A percentile compares a stretch with the other conserved stretches of the same genome.
Conservation (phyloP, 2,888 invertebrate species). For the Drosophila quinaria region DNA sequence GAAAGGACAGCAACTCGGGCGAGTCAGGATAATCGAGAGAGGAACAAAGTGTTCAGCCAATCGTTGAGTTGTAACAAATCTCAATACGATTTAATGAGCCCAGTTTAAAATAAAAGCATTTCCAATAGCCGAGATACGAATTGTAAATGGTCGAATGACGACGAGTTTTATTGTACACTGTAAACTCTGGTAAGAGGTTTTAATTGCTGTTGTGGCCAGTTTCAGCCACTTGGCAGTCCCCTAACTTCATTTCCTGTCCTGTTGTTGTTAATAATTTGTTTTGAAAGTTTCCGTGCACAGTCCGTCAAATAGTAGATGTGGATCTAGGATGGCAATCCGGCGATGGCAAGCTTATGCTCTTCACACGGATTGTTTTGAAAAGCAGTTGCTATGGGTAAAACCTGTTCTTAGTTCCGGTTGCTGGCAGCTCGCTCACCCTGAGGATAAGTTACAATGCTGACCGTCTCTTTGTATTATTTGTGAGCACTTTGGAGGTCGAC, state of each 20-base stretch:
- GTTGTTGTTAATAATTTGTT: conserved; percentile 76
- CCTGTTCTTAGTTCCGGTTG: conserved; percentile 55
- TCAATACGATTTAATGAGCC: conserved; percentile 67
- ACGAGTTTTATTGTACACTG: conserved; percentile 30
- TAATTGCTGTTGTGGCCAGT: conserved; percentile 63
- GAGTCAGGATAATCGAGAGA: conserved; percentile 43
- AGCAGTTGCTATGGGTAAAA: conserved; percentile 60
- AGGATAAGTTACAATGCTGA: conserved; percentile 45
- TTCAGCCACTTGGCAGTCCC: conserved; percentile 40
- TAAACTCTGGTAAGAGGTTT: conserved; percentile 20
- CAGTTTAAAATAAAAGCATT: conserved; percentile 45
- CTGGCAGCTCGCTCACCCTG: conserved; percentile 8
- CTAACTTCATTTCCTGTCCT: conserved; percentile 26
- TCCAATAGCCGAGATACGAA: conserved; percentile 35
- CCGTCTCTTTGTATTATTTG: conserved; percentile 55
- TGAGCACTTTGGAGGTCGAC: conserved; percentile 56
- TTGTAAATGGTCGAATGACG: conserved; percentile 27
- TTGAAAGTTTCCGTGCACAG: conserved; percentile 61
- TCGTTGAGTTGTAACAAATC: conserved; percentile 62
- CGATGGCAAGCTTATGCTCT: conserved; percentile 14
- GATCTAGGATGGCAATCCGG: conserved; percentile 20
- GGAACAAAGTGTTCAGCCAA: conserved; percentile 56
- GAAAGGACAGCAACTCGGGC: conserved; percentile 55
- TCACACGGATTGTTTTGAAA: conserved; percentile 56
- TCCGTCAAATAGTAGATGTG: conserved; percentile 24